Base-by-base conservation (phyloP, 30 jellyfish, hydroid and myxozoan species). In the Aurelia sp. region DNA sequence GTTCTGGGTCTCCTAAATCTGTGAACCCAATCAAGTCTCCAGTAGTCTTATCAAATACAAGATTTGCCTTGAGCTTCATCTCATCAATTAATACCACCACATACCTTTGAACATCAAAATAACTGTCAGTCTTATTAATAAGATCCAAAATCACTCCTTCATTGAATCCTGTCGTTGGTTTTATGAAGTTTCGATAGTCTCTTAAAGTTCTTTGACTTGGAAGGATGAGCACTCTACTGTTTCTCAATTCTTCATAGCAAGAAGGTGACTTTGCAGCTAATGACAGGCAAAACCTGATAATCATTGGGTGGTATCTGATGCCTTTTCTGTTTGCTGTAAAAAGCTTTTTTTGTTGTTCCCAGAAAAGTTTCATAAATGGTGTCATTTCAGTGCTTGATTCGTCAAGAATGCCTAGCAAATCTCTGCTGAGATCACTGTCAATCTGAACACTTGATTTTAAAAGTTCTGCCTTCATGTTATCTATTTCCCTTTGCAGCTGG, bases 1-100 rank as follows among this genome's bases (percentile, higher is more conserved):
- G 10, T 9, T 72, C 73, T 3, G 90, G 44, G 51, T 79, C 92
- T 57, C 94, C 90, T 3, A 79, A 70, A 61, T 89, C 89, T 6
- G 63, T 62, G 69, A 81, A 78, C 4, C 90, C 97, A 60, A 89
- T 81, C 16, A 79, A 73, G 11, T 79, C 90, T 9, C 89, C 85
- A 15, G 86, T 59, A 12, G 40, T 81, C 72, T 89, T 89, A 41
- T 89, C 97, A 51, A 74, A 87, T 51, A n/a, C n/a, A n/a, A n/a
- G n/a, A n/a, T n/a, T n/a, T n/a, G n/a, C n/a, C n/a, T n/a, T n/a
- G n/a, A n/a, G n/a, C n/a, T n/a, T n/a, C n/a, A n/a, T n/a, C n/a
- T n/a, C n/a, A n/a, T n/a, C n/a, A n/a, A n/a, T n/a, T n/a, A n/a
- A n/a, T n/a, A n/a, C n/a, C n/a, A n/a, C n/a, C n/a, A n/a, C n/a